Evolutionary conservation across 2,113 vertebrate genomes (phyloP), one percentile per base, ranked within the genome.

Genomic region (Camelus dromedarius): DNA sequence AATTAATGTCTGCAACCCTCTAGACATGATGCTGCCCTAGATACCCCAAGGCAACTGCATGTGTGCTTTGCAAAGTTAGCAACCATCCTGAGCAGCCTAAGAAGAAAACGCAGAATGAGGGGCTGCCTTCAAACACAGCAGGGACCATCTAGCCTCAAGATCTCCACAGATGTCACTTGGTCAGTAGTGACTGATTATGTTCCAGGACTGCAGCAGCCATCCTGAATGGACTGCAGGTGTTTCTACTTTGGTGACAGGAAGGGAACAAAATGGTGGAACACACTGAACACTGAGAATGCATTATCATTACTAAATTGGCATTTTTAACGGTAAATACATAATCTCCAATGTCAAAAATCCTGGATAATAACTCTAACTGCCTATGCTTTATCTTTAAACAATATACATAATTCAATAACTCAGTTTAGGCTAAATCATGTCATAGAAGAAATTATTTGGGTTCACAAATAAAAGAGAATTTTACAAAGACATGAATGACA

Each of bases 1-100:
- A 97, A 98, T 96, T 98, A 97, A 97, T 97, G 66, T 91, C 50
- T 97, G 54, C 77, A 95, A 80, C 84, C 12, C 69, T 86, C 86
- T 50, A 76, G 92, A 88, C 46, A 86, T 1, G 0, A n/a, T 89
- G 77, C 90, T 97, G 82, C 75, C 96, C 91, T 56, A 70, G 76
- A 60, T 66, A 92, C 48, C 93, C 95, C 75, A 84, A 93, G 92
- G 80, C 73, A 96, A 92, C 54, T 48, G 16, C 76, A 95, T 0
- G 0, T 67, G 64, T 35, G 6, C 22, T 93, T 97, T 73, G 83
- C 73, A 90, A 95, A 95, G 54, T 58, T 35, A 97, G 90, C 76
- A 48, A 69, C 60, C 28, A 6, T 95, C 77, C 0, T 0, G 20
- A 1, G 58, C 75, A 62, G 77, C 46, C 0, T 0, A 54, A 62